Percentiles rank a stretch among this genome's conserved stretches.
These are phyloP conservation scores for Erebia epiphron DNA, from an alignment of 2,888 invertebrate species.

Conservation along the genomic window DNA sequence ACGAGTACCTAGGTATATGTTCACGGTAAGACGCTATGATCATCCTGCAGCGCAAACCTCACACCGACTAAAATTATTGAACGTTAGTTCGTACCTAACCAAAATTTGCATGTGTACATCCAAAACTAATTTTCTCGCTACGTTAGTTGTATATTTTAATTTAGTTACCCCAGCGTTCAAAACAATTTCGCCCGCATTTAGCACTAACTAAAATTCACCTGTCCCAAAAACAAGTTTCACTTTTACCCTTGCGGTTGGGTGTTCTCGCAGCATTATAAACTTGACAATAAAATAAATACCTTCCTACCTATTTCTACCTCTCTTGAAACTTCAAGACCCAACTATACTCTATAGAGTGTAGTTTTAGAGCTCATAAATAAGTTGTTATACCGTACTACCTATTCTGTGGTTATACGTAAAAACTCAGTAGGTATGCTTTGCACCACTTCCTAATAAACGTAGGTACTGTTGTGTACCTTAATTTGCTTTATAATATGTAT, in stretches of 20 bases:
- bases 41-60: neutral
- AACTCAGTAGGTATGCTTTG: conserved; percentile 3
- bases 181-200: conserved; percentile 40
- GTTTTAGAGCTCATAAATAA: conserved; percentile 23
- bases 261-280: conserved; percentile 35
- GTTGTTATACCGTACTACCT: neutral
- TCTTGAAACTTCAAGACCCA: conserved; percentile 31
- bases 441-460: neutral
- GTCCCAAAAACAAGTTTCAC: conserved; percentile 41
- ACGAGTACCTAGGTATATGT: too few species aligned
- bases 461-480: too few species aligned
- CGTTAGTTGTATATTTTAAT: conserved; percentile 30
- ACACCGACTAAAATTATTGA: neutral
- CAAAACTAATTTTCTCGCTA: conserved; percentile 8
- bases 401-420: neutral
- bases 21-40: neutral
- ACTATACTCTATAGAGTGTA: conserved; percentile 33
- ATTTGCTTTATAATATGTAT: too few species aligned
- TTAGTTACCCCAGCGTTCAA: conserved; percentile 29
- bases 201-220: conserved; percentile 40
- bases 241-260: conserved; percentile 38
- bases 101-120: conserved; percentile 8
- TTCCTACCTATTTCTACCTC: conserved; percentile 32
- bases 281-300: conserved; percentile 35
- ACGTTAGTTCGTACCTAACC: neutral